These are phyloP conservation scores for Rallus limicola DNA, from an alignment of 2,113 vertebrate genomes.

Conservation along the genomic window DNA sequence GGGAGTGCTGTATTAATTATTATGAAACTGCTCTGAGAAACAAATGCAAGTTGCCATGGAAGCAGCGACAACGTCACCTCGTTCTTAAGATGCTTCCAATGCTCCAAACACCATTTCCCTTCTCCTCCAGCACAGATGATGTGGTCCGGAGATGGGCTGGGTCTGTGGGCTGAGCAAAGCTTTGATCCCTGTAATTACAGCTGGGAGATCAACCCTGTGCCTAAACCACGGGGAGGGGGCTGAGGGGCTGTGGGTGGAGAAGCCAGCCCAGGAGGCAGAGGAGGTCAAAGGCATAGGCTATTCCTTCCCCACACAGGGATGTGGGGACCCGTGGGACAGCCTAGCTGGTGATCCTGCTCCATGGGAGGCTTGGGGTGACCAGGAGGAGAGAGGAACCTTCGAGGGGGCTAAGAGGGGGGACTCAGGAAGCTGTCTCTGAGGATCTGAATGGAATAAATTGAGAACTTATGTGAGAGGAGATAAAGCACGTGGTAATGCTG, in stretches of 20 bases:
- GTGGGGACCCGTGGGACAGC: background rate
- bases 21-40: slow-evolving; percentile 35
- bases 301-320: background rate
- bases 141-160: background rate
- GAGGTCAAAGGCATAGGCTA: rapidly evolving
- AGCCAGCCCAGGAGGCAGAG: background rate
- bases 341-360: background rate
- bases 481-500: background rate
- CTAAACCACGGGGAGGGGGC: background rate
- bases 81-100: slow-evolving; percentile 1
- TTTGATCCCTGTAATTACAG: background rate
- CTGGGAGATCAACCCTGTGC: background rate
- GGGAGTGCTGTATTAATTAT: slow-evolving; percentile 61
- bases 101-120: slow-evolving; percentile 33
- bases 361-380: background rate
- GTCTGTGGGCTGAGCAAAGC: background rate
- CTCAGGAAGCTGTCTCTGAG: background rate
- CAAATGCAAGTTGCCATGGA: slow-evolving; percentile 75
- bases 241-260: background rate
- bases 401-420: background rate
- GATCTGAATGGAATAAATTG: background rate
- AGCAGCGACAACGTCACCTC: slow-evolving; percentile 62
- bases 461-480: background rate
- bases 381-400: background rate
- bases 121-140: background rate